A percentile compares a stretch with the other conserved stretches of the same genome.
Conservation (phyloP, 2,888 invertebrate genomes). For the Emesis furor region DNA sequence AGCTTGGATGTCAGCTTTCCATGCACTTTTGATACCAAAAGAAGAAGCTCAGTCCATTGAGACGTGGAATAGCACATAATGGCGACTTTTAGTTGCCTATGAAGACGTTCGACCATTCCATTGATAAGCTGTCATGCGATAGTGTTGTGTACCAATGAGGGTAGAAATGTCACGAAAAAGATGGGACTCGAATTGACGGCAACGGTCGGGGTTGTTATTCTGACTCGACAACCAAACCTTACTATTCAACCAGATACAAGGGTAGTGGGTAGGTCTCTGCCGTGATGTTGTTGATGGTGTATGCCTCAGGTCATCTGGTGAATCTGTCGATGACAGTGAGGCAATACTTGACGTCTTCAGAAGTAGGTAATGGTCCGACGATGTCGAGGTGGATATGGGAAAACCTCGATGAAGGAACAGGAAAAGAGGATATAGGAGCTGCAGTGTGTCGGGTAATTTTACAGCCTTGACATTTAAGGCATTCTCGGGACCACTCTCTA, state of each 20-base stretch:
- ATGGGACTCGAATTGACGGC: conserved; percentile 77
- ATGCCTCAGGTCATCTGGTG: conserved; percentile 80
- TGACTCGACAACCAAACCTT: conserved; percentile 71
- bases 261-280: conserved; percentile 80
- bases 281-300: conserved; percentile 79
- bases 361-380: conserved; percentile 67
- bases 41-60: conserved; percentile 58
- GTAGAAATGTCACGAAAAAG: conserved; percentile 59
- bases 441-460: conserved; percentile 78
- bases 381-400: conserved; percentile 79
- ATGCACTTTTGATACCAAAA: conserved; percentile 54
- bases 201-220: conserved; percentile 81
- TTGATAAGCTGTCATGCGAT: conserved; percentile 66
- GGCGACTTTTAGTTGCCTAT: conserved; percentile 72
- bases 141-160: conserved; percentile 56
- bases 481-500: conserved; percentile 74
- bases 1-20: conserved; percentile 71
- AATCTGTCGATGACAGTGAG: conserved; percentile 78
- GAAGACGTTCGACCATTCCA: conserved; percentile 57
- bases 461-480: conserved; percentile 77
- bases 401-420: conserved; percentile 74
- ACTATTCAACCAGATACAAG: conserved; percentile 75
- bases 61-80: conserved; percentile 66
- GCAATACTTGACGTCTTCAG: conserved; percentile 76
- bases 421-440: conserved; percentile 70